A percentile compares a stretch with the other conserved stretches of the same genome.
Evolutionary conservation across 2,113 vertebrate genomes (phyloP).

Genomic region (Erpornis zantholeuca): DNA sequence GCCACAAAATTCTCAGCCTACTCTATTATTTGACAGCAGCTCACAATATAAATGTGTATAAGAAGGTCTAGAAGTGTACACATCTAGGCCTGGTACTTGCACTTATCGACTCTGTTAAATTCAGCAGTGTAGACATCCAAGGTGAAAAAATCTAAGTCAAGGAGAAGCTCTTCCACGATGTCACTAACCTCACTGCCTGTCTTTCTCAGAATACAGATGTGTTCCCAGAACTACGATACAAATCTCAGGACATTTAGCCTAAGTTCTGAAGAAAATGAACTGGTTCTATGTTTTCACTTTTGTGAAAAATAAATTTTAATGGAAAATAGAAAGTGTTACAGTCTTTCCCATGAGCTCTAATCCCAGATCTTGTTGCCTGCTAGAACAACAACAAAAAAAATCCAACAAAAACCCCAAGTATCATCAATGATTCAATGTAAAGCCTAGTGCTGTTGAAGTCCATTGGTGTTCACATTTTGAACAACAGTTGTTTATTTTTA

Average conservation of each 20-base stretch:
- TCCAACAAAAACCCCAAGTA: background rate
- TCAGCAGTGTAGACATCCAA: background rate
- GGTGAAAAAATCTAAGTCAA: background rate
- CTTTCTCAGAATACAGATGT: background rate
- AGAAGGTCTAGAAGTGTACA: background rate
- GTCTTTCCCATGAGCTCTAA: background rate
- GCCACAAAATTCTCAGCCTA: background rate
- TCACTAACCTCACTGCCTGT: background rate
- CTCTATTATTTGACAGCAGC: background rate
- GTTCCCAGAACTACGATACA: background rate
- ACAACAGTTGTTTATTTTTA: background rate
- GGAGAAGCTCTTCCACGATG: background rate
- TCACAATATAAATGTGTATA: background rate
- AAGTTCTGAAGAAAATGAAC: background rate
- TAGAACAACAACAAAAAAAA: background rate
- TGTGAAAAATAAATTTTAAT: background rate
- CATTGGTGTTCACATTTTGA: background rate
- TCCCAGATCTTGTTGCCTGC: background rate
- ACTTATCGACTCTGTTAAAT: background rate
- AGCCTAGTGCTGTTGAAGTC: background rate
- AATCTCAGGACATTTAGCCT: background rate
- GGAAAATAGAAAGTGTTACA: background rate
- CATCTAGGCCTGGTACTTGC: background rate
- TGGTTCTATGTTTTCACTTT: background rate
- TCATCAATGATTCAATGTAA: background rate